These are phyloP conservation scores for Eucriotettix oculatus DNA, from an alignment of 2,888 invertebrate genomes.

Conservation along the genomic window DNA sequence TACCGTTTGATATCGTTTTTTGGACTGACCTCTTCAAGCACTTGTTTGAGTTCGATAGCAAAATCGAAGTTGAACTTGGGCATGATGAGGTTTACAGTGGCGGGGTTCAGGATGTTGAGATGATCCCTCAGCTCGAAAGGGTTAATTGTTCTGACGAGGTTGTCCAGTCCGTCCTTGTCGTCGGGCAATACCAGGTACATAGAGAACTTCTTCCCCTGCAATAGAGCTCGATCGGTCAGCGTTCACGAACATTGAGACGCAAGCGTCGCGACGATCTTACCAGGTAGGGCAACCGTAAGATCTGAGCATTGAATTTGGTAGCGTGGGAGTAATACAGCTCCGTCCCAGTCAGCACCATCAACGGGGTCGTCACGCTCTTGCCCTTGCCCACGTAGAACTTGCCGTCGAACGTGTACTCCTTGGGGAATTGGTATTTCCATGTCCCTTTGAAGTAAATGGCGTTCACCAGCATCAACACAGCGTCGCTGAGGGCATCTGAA, in stretches of 20 bases:
- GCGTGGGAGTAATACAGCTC: conserved; percentile 49
- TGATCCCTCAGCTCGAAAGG: conserved; percentile 35
- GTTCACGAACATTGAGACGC: not conserved
- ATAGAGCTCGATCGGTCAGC: not conserved
- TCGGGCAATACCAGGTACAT: conserved; percentile 59
- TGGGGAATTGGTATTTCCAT: conserved; percentile 54
- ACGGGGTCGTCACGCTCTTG: conserved; percentile 32
- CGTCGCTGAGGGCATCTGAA: conserved; percentile 27
- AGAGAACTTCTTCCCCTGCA: conserved; percentile 51
- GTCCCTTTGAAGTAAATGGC: conserved; percentile 67
- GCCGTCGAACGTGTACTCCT: conserved; percentile 37
- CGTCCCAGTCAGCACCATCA: conserved; percentile 48
- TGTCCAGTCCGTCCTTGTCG: conserved; percentile 39
- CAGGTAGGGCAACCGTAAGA: conserved; percentile 55
- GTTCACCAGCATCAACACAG: conserved; percentile 52
- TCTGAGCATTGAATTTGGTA: conserved; percentile 44
- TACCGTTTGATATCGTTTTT: not conserved
- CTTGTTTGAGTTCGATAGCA: conserved; percentile 40
- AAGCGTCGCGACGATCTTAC: conserved; percentile 26
- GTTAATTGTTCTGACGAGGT: conserved; percentile 39
- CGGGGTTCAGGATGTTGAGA: conserved; percentile 39
- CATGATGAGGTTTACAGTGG: conserved; percentile 41
- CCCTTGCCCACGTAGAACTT: conserved; percentile 41
- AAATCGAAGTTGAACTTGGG: conserved; percentile 63
- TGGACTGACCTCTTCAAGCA: conserved; percentile 39